Evolutionary conservation across 2,113 vertebrate species (phyloP), one percentile per base, ranked within the genome.

Genomic region (Eolophus roseicapilla): DNA sequence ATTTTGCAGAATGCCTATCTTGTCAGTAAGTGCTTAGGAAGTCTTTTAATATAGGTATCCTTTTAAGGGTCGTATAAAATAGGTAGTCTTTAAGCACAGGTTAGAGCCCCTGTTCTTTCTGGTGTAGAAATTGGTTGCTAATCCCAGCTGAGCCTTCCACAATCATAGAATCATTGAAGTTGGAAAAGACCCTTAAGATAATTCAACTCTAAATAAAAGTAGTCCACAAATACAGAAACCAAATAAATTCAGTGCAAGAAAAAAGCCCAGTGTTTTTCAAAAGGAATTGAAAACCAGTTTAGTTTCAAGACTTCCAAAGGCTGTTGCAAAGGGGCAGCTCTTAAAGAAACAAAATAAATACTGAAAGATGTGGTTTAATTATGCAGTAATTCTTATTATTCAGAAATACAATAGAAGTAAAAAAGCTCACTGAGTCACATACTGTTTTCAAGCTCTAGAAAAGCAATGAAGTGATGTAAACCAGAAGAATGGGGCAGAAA

Each of bases 401-500:
- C 79, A 86, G 59, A 95, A 97, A 92, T 46, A 88, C 75, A 94
- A 64, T 60, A 70, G 82, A 67, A 95, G n/a, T 9, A 50, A 79
- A 68, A 82, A 86, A 68, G 29, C 31, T 85, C 63, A 77, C n/a
- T 31, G 88, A 85, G 65, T 79, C 78, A 71, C 37, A 74, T 70
- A 86, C 21, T 96, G 59, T 82, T 87, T 94, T 86, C 50, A 65
- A 70, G 60, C 49, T 83, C n/a, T 63, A 50, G 79, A 82, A 80
- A 14, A 74, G 64, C 49, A 82, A 59, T 47, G 37, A 77, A 94
- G 63, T 73, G 37, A 86, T 80, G 37, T 59, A 68, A 90, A 91
- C 21, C 63, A 93, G 85, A 94, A 85, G 67, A 94, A 82, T 55
- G 18, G 41, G 53, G 21, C 7, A 70, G 59, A 91, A 93, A 60